Base-by-base conservation (phyloP, 2,888 invertebrate genomes). In the Heliconius erato region DNA sequence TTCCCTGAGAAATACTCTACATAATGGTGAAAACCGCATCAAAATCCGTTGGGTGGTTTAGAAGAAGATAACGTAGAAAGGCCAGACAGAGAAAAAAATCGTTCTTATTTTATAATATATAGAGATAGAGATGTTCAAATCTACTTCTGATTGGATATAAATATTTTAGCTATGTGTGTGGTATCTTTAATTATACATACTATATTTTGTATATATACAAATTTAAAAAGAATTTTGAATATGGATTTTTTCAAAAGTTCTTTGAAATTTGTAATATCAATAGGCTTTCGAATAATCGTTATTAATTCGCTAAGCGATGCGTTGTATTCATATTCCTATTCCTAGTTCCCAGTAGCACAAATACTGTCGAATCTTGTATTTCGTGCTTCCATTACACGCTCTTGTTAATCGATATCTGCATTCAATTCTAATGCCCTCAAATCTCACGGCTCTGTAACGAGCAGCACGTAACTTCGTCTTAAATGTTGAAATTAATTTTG, bases 331-430 rank as follows among this genome's bases (percentile, higher is more conserved):
- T 85, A 19, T 72, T 44, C 40, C 44, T 44, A 26, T 72, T 44
- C 40, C 44, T 44, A 26, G 72, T 84, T 84, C 83, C 81, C 72
- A 78, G 72, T 78, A 79, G 81, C 74, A 82, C 79, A 80, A 83
- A 81, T 80, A 80, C 79, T 81, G 78, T 82, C 72, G 84, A 82
- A 83, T 83, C 85, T 84, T 83, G 84, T 82, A 84, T 84, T 84
- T 83, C 79, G 82, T 80, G 80, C 82, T 84, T 81, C 83, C 84
- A 86, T 85, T 86, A 84, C 85, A 81, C 81, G 79, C 79, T 72
- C n/a, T 82, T 84, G 79, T 83, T 81, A 82, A 84, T 84, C 84
- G 85, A 83, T 84, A 83, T 83, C 65, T 82, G 80, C 80, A 84
- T 81, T 82, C 69, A 74, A 77, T 83, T 65, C 79, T 82, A 83